These are phyloP conservation scores for Otolemur crassicaudatus DNA, from an alignment of 2,797 vertebrate genomes.

Conservation along the genomic window DNA sequence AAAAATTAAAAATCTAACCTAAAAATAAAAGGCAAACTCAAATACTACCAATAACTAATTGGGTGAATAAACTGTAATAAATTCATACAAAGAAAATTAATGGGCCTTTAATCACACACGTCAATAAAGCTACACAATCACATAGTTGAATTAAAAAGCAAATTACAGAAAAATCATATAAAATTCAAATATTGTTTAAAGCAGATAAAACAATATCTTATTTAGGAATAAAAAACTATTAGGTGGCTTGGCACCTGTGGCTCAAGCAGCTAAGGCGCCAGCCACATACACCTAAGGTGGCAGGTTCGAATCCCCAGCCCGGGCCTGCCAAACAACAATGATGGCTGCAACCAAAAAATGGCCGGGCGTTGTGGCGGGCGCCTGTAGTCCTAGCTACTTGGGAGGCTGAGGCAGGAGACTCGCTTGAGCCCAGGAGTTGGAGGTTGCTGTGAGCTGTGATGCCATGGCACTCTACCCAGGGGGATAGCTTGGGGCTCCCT, in stretches of 20 bases:
- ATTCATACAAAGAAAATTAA: not conserved
- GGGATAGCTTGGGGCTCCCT: too few relatives aligned
- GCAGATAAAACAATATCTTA: not conserved
- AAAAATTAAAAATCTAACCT: not conserved
- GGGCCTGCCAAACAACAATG: too few relatives aligned
- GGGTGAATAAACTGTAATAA: not conserved
- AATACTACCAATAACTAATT: not conserved
- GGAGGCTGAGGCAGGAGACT: too few relatives aligned
- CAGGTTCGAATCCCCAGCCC: too few relatives aligned
- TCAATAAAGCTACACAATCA: not conserved
- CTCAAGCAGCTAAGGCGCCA: too few relatives aligned
- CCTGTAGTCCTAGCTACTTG: too few relatives aligned
- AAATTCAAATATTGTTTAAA: not conserved
- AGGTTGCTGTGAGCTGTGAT: not conserved
- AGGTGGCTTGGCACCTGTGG: too few relatives aligned
- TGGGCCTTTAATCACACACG: not conserved
- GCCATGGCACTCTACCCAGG: too few relatives aligned
- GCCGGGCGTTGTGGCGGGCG: too few relatives aligned
- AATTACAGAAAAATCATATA: slow-evolving; percentile 14
- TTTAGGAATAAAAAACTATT: not conserved
- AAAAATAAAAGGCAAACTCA: not conserved
- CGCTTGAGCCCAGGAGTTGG: too few relatives aligned
- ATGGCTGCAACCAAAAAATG: too few relatives aligned
- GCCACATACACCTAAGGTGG: too few relatives aligned
- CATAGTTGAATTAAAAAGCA: not conserved